phyloP scores from a whole-genome alignment of 2,888 invertebrate genomes.

The Entomobrya multifasciata region DNA sequence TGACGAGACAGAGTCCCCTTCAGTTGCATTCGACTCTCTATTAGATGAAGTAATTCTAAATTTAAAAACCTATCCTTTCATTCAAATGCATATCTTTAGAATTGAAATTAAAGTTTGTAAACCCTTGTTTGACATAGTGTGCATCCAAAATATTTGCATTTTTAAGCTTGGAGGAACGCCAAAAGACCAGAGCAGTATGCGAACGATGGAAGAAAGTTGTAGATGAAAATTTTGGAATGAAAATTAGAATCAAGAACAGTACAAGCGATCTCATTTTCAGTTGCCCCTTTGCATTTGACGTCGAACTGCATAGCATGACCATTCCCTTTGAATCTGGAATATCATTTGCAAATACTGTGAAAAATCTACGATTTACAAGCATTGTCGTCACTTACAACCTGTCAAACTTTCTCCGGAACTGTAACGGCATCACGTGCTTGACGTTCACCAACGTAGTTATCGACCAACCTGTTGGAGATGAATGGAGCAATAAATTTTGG shows the following conservation, averaged over 20 bases:
- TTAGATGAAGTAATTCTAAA: too few species aligned
- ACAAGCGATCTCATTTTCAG: constrained; percentile 70
- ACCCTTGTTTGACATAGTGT: constrained; percentile 17
- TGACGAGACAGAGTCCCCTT: too few species aligned
- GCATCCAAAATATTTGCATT: constrained; percentile 72
- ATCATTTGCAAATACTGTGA: constrained; percentile 68
- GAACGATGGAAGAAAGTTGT: constrained; percentile 72
- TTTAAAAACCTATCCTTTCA: too few species aligned
- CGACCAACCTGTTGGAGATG: constrained; percentile 75
- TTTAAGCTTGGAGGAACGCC: constrained; percentile 68
- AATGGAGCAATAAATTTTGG: constrained; percentile 67
- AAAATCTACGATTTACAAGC: constrained; percentile 72
- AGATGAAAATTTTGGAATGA: constrained; percentile 75
- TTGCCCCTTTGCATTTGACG: constrained; percentile 70
- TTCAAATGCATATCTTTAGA: too few species aligned
- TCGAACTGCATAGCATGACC: constrained; percentile 77
- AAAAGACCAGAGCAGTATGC: constrained; percentile 71
- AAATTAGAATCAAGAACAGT: constrained; percentile 73
- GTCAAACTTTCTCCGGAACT: constrained; percentile 73
- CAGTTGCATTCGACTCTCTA: too few species aligned
- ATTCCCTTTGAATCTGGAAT: constrained; percentile 74
- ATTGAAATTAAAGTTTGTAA: too few species aligned
- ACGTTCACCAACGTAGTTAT: constrained; percentile 74
- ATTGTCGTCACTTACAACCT: constrained; percentile 78
- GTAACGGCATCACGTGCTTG: constrained; percentile 59